Percentiles rank a stretch among this genome's conserved stretches.
Conservation (phyloP, 2,113 vertebrate genomes). For the Centropus bengalensis region DNA sequence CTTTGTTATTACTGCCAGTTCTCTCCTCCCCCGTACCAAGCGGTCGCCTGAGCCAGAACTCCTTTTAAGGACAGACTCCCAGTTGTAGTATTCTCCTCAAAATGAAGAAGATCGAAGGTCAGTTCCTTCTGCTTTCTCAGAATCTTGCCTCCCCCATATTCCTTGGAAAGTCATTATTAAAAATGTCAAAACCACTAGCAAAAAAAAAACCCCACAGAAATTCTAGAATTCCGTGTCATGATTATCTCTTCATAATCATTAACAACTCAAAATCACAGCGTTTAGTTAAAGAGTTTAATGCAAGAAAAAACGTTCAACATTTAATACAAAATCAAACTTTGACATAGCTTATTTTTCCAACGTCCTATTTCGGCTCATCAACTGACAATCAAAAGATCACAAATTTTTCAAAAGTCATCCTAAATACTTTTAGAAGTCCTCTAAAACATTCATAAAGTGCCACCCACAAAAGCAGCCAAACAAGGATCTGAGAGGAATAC, state of each 20-base stretch:
- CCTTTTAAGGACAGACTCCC: constrained; percentile 32
- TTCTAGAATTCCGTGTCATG: neutral
- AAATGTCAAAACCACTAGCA: neutral
- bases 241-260: neutral
- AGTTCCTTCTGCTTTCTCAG: constrained; percentile 36
- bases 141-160: neutral
- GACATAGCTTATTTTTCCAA: constrained; percentile 32
- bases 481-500: neutral
- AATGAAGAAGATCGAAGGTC: neutral
- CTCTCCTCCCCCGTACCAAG: constrained; percentile 38
- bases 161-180: constrained; percentile 27
- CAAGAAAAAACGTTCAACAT: neutral
- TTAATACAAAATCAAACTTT: constrained; percentile 22
- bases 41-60: neutral
- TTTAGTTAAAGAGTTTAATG: constrained; percentile 21
- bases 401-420: neutral
- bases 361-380: neutral
- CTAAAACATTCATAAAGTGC: constrained; percentile 34
- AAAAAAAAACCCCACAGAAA: neutral
- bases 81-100: constrained; percentile 18
- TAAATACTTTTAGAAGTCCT: constrained; percentile 6
- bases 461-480: constrained; percentile 27
- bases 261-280: neutral
- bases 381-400: neutral
- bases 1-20: constrained; percentile 66